These are phyloP conservation scores for Lepilemur ruficaudatus DNA, from an alignment of 2,797 vertebrate species.

Conservation along the genomic window DNA sequence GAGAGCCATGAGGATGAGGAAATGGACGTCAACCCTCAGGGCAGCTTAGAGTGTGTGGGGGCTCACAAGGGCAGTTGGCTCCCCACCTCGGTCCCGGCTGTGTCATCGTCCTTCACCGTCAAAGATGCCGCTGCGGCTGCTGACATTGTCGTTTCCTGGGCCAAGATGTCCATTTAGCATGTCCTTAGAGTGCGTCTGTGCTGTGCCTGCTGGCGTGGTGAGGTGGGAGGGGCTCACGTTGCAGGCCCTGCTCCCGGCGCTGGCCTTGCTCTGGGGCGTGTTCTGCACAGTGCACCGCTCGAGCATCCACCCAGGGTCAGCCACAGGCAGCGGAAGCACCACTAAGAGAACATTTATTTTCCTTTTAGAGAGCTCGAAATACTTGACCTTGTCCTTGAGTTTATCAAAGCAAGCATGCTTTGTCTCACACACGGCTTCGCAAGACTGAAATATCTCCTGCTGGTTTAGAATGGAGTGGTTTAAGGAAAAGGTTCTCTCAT, in stretches of 20 bases:
- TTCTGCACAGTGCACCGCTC: not conserved
- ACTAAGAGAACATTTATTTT: not conserved
- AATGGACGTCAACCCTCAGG: not conserved
- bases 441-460: not conserved
- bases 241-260: not conserved
- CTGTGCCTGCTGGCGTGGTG: not conserved
- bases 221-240: not conserved
- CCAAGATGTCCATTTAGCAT: constrained; percentile 68
- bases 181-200: constrained; percentile 22
- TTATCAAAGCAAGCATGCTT: not conserved
- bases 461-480: not conserved
- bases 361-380: constrained; percentile 31
- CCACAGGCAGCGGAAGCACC: not conserved
- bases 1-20: not conserved
- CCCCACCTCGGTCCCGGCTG: not conserved
- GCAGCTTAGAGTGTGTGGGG: not conserved
- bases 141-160: constrained; percentile 31
- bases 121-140: not conserved
- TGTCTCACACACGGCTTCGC: not conserved
- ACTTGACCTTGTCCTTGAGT: constrained; percentile 40
- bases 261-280: not conserved
- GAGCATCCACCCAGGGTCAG: not conserved
- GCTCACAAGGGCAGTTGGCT: not conserved
- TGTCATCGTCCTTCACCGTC: not conserved
- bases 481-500: not conserved